These are phyloP conservation scores for Schmidtea mediterranea DNA, from an alignment of 1,140 invertebrate genomes.

Conservation along the genomic window DNA sequence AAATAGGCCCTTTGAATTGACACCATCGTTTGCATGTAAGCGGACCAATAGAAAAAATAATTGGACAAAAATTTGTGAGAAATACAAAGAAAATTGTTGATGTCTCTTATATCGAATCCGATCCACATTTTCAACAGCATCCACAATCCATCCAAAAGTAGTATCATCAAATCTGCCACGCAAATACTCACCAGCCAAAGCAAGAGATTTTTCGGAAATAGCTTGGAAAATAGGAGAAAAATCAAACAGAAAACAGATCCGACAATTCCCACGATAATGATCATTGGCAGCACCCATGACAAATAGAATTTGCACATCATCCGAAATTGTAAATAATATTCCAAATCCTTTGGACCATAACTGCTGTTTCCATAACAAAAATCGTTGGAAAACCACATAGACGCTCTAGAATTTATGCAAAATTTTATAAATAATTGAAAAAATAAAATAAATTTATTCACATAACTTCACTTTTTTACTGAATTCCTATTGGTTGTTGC, in stretches of 20 bases:
- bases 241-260: not conserved
- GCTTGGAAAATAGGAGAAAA: not conserved
- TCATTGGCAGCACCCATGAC: not conserved
- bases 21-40: not conserved
- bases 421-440: no score
- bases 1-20: not conserved
- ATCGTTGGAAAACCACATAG: no score
- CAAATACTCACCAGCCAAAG: conserved; percentile 3
- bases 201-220: not conserved
- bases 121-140: not conserved
- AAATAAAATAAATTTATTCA: no score
- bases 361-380: no score
- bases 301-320: not conserved
- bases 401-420: no score
- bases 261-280: not conserved
- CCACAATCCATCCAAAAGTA: not conserved
- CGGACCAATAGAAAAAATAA: conserved; percentile 4
- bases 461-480: no score
- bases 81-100: not conserved
- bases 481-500: no score
- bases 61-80: not conserved
- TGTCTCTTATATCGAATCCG: not conserved
- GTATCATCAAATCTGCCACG: conserved; percentile 1
- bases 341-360: no score
- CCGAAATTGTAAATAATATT: no score